phyloP scores from a whole-genome alignment of 1,140 invertebrate species.

The Piezodorus guildinii region DNA sequence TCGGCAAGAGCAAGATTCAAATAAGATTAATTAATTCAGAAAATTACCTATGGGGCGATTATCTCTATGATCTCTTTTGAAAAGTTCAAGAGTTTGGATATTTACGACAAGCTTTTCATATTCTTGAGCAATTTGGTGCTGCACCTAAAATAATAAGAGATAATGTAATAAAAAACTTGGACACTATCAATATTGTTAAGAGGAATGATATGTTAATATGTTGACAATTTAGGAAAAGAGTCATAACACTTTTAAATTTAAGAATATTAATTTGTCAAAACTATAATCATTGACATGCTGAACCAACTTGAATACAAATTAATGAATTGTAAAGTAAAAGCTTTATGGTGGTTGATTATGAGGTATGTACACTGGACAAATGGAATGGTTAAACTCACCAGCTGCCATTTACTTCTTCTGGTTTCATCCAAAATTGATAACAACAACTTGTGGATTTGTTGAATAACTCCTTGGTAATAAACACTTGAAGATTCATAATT shows the following conservation, averaged over 20 bases:
- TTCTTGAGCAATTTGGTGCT: constrained; percentile 78
- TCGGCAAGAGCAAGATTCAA: no score
- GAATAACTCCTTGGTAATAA: constrained; percentile 88
- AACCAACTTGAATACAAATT: no score
- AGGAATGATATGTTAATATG: no score
- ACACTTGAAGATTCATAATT: constrained; percentile 91
- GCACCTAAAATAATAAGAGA: constrained; percentile 46
- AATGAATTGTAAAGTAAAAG: no score
- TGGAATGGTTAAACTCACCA: constrained; percentile 43
- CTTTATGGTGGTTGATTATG: no score
- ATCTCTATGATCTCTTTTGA: constrained; percentile 45
- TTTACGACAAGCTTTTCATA: constrained; percentile 83
- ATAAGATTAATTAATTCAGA: no score
- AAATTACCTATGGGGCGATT: constrained; percentile 36
- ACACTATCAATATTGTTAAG: no score
- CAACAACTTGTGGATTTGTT: constrained; percentile 77
- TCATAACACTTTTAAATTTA: no score
- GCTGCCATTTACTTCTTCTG: constrained; percentile 78
- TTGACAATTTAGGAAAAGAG: no score
- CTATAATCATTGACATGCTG: no score
- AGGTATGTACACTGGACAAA: background rate
- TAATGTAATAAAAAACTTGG: no score
- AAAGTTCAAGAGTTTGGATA: constrained; percentile 51
- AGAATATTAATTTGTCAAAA: background rate
- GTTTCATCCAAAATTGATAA: constrained; percentile 64